Evolutionary conservation across 2,113 vertebrate species (phyloP).

Genomic region (Ardeotis arabs): DNA sequence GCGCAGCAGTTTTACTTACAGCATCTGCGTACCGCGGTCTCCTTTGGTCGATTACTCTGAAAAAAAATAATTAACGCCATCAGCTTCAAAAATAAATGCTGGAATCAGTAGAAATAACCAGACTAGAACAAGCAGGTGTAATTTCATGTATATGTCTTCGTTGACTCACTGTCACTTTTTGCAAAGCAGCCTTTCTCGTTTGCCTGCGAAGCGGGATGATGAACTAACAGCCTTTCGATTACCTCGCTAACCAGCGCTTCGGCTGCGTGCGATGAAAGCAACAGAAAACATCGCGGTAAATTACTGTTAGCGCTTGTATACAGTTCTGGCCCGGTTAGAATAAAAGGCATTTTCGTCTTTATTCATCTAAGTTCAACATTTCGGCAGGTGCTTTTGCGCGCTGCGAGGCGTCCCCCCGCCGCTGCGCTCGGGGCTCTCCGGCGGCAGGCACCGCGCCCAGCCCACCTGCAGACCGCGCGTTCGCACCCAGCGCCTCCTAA

Average conservation of each 20-base stretch:
- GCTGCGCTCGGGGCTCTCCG: not conserved
- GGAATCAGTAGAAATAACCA: not conserved
- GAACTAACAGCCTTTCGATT: not conserved
- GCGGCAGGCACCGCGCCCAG: not conserved
- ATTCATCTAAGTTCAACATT: not conserved
- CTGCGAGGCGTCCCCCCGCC: too few species aligned
- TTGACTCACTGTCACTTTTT: not conserved
- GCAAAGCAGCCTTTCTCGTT: not conserved
- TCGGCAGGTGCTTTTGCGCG: not conserved
- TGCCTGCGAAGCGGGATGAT: not conserved
- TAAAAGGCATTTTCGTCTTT: not conserved
- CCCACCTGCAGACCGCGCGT: not conserved
- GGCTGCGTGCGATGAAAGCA: not conserved
- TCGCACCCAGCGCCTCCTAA: not conserved
- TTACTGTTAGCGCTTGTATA: not conserved
- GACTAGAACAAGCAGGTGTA: not conserved
- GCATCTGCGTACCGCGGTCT: not conserved
- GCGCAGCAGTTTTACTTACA: slow-evolving; percentile 19
- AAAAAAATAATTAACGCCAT: not conserved
- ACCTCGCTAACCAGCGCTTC: not conserved
- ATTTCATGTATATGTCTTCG: not conserved
- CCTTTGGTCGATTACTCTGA: not conserved
- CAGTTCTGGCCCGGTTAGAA: not conserved
- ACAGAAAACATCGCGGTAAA: not conserved
- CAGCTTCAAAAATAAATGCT: not conserved